phyloP scores from a whole-genome alignment of 1,140 invertebrate species.

The Euura lappo region DNA sequence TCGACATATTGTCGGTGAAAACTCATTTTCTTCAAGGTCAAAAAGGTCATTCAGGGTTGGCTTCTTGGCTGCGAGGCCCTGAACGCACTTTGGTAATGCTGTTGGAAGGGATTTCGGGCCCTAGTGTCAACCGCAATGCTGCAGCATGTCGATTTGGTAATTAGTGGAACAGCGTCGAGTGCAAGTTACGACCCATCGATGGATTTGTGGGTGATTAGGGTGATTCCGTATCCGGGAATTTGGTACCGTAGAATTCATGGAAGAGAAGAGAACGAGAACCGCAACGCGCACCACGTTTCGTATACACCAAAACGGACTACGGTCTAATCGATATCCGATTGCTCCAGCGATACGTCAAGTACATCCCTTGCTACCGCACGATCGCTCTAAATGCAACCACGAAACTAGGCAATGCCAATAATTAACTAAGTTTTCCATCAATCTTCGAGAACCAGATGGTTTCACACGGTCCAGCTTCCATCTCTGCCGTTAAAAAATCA shows the following conservation, averaged over 20 bases:
- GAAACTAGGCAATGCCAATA: constrained; percentile 30
- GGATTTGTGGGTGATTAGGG: constrained; percentile 14
- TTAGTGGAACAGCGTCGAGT: constrained; percentile 50
- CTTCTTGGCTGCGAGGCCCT: not conserved
- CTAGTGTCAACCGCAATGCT: constrained; percentile 39
- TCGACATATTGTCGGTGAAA: no score
- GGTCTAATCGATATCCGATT: constrained; percentile 49
- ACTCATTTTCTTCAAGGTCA: no score
- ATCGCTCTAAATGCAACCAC: not conserved
- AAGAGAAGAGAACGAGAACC: not conserved
- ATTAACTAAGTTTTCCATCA: constrained; percentile 54
- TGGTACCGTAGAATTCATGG: not conserved
- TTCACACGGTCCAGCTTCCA: constrained; percentile 30
- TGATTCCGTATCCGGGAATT: not conserved
- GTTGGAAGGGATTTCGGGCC: constrained; percentile 18
- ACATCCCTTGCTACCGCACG: constrained; percentile 38
- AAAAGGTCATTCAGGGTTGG: no score
- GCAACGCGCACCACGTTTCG: not conserved
- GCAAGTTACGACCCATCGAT: constrained; percentile 46
- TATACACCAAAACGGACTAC: constrained; percentile 26
- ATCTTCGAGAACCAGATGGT: constrained; percentile 47
- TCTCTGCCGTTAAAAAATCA: no score
- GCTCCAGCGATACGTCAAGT: constrained; percentile 54
- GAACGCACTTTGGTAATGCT: not conserved
- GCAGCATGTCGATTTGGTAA: constrained; percentile 46